Base-by-base conservation (phyloP, 2,797 vertebrate genomes). In the Merluccius polli region DNA sequence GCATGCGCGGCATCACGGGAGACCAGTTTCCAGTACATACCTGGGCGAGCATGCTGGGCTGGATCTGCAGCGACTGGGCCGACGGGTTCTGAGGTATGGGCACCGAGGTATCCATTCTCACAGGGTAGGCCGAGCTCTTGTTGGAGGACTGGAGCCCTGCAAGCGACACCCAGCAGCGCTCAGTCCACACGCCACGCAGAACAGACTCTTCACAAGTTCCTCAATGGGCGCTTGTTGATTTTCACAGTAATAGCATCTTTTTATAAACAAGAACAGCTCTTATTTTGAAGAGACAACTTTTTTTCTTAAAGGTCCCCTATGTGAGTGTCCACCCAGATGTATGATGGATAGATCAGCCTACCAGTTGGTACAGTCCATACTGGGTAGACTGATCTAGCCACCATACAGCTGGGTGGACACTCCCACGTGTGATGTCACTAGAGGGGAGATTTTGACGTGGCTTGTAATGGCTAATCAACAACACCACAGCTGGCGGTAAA, bases 11-110 rank as follows among this genome's bases (percentile, higher is more conserved):
- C 67, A 30, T 3, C 9, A n/a, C 29, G 11, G 13, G 29, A 48
- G 59, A 69, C 29, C 29, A 1, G 67, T 16, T n/a, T 9, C 30
- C 7, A 1, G 59, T 27, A 63, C 92, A 92, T 95, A 99, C 97
- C 97, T 99, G 98, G 24, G 97, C 92, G 68, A 99, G 96, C 87
- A 99, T 95, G 87, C 97, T 96, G 13, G 97, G 97, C 85, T 98
- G 98, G 83, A 99, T 94, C 94, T 99, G 98, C n/a, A 99, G 90
- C 0, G 96, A 94, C 90, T 98, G 98, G 0, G 95, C 93, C 78
- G 96, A 94, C 73, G 97, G 97, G 71, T 95, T 96, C 88, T 98
- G 98, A 83, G 97, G 96, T 75, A 99, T 93, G 0, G 98, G 97
- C 79, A 98, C 95, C 33, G 95, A 95, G 78, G 94, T 98, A 84